Evolutionary conservation across 2,797 vertebrate species (phyloP).

Genomic region (Halcyon chelicuti): DNA sequence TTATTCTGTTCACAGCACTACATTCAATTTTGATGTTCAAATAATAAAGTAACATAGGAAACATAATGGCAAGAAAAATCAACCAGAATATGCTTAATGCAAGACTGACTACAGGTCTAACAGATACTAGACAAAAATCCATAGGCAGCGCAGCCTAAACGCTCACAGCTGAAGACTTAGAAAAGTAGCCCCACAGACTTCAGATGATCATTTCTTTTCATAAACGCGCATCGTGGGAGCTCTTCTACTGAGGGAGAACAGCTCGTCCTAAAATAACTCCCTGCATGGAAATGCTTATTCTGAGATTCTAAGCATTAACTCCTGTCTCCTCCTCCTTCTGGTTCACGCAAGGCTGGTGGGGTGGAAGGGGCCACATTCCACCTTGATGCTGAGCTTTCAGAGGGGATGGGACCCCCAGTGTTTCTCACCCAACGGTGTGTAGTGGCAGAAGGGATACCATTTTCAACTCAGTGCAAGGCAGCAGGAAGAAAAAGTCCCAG

Average conservation of each 20-base stretch:
- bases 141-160: neutral
- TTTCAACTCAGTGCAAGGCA: neutral
- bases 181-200: neutral
- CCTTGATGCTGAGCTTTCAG: neutral
- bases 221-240: neutral
- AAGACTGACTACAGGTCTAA: neutral
- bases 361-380: neutral
- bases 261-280: conserved; percentile 31
- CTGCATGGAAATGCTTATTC: neutral
- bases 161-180: neutral
- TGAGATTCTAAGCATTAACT: neutral
- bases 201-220: neutral
- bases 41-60: neutral
- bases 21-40: neutral
- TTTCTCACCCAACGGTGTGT: neutral
- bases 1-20: conserved; percentile 21
- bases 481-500: neutral
- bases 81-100: neutral
- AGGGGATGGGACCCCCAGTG: rapidly evolving
- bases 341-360: neutral
- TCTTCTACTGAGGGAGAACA: neutral
- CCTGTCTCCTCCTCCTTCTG: neutral
- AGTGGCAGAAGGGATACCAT: neutral
- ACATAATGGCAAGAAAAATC: neutral
- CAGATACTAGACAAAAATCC: neutral